phyloP scores from a whole-genome alignment of 1,140 invertebrate species.

The Anthonomus grandis region DNA sequence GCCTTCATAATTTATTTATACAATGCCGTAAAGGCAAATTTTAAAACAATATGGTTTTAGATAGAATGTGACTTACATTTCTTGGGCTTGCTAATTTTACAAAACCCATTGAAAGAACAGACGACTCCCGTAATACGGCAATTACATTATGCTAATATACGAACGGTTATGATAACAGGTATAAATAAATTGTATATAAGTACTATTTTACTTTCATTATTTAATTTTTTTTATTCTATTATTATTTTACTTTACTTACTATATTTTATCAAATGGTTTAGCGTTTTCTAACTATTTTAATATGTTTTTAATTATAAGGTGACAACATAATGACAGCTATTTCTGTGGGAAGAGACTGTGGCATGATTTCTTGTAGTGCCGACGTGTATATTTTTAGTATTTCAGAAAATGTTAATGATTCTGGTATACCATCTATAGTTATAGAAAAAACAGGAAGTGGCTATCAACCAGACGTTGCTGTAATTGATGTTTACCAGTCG shows the following conservation, averaged over 20 bases:
- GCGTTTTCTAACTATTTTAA: no score
- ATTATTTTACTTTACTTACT: no score
- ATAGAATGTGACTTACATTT: conserved; percentile 81
- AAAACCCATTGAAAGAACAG: conserved; percentile 86
- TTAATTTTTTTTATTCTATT: conserved; percentile 3
- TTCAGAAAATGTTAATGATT: conserved; percentile 45
- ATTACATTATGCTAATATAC: conserved; percentile 76
- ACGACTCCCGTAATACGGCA: conserved; percentile 72
- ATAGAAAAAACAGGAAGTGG: conserved; percentile 21
- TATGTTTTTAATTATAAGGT: no score
- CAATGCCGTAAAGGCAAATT: no score
- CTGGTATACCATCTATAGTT: conserved; percentile 23
- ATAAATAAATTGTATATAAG: conserved; percentile 15
- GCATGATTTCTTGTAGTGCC: conserved; percentile 74
- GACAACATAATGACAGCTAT: conserved; percentile 93
- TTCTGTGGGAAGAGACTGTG: conserved; percentile 87
- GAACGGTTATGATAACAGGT: conserved; percentile 92
- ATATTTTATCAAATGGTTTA: no score
- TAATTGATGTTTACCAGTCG: conserved; percentile 20
- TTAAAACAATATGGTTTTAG: no score
- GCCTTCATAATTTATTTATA: no score
- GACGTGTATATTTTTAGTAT: conserved; percentile 64
- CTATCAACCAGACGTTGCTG: conserved; percentile 2
- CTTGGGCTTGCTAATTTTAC: conserved; percentile 83
- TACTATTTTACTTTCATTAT: not conserved